Conservation (phyloP, 2,888 invertebrate genomes). For the Apotomis turbidana region DNA sequence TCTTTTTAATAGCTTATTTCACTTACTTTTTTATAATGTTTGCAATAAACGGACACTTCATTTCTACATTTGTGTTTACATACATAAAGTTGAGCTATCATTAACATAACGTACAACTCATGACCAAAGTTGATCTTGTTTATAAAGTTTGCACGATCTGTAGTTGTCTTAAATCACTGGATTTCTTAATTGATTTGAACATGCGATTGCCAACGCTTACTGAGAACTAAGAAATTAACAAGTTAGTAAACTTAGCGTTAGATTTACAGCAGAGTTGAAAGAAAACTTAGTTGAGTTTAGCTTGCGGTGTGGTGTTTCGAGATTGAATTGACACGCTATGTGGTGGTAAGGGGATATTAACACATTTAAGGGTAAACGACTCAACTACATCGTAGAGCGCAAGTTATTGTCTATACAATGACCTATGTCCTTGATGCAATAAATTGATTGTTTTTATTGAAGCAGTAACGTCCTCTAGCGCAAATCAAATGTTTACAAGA, state of each 20-base stretch:
- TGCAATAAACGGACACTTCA: too few relatives aligned
- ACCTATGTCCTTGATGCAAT: background rate
- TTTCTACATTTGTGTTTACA: too few relatives aligned
- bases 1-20: too few relatives aligned
- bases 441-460: too few relatives aligned
- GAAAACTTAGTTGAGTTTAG: constrained; percentile 19
- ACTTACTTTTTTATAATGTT: too few relatives aligned
- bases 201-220: constrained; percentile 12
- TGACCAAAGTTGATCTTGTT: background rate
- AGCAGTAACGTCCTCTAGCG: too few relatives aligned
- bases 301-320: constrained; percentile 1
- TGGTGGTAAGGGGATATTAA: background rate
- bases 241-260: constrained; percentile 2
- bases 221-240: constrained; percentile 16
- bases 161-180: background rate
- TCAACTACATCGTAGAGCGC: background rate
- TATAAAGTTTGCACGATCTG: constrained; percentile 2
- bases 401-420: background rate
- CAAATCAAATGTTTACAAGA: too few relatives aligned
- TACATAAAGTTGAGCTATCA: too few relatives aligned
- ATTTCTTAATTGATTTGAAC: constrained; percentile 8
- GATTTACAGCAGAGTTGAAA: constrained; percentile 10
- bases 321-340: constrained; percentile 7
- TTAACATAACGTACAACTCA: background rate
- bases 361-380: background rate